Conservation (phyloP, 2,113 vertebrate species). For the Channa maculata region DNA sequence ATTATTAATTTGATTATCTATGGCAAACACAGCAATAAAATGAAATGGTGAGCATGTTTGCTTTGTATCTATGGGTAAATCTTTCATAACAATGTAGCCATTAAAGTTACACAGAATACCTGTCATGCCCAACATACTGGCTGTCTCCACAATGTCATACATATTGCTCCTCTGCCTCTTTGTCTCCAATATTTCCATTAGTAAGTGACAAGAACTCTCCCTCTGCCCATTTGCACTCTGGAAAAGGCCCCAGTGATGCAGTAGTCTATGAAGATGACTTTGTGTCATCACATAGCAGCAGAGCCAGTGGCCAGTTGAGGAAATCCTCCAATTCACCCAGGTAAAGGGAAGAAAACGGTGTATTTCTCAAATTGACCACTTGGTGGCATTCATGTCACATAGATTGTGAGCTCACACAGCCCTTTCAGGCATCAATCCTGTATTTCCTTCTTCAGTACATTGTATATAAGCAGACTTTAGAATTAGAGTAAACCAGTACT, state of each 20-base stretch:
- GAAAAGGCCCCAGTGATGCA: conserved; percentile 77
- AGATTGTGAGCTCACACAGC: neutral
- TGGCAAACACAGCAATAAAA: no score
- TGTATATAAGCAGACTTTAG: neutral
- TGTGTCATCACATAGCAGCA: conserved; percentile 85
- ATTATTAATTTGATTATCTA: no score
- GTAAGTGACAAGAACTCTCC: conserved; percentile 82
- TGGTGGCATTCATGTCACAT: conserved; percentile 55
- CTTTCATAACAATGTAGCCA: neutral
- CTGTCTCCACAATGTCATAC: neutral
- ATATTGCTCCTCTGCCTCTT: conserved; percentile 11
- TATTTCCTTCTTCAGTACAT: neutral
- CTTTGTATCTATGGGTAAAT: no score
- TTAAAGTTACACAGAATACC: neutral
- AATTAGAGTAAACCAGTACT: neutral
- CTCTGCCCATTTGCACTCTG: conserved; percentile 66
- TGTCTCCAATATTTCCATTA: conserved; percentile 50
- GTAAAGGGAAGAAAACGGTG: conserved; percentile 75
- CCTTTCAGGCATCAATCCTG: neutral
- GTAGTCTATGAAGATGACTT: conserved; percentile 92
- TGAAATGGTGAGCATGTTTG: no score
- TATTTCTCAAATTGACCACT: conserved; percentile 54
- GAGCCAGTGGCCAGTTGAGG: conserved; percentile 80
- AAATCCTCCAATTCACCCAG: conserved; percentile 82
- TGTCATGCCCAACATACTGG: neutral